These are phyloP conservation scores for Battus philenor DNA, from an alignment of 1,140 invertebrate genomes.

Conservation along the genomic window DNA sequence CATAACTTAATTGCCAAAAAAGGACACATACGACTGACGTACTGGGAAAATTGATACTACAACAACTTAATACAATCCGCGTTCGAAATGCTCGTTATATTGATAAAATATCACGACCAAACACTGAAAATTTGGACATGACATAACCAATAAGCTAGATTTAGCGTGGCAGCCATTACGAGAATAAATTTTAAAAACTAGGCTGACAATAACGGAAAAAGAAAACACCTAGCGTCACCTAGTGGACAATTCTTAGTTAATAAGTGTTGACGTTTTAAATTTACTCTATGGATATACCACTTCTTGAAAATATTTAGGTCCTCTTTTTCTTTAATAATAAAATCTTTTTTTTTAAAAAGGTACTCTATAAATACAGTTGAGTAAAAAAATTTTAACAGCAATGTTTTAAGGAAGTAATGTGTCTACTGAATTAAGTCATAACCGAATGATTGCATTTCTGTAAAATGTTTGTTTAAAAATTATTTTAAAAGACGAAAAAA, in stretches of 20 bases:
- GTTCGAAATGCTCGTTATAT: conserved; percentile 56
- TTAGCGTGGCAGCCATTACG: conserved; percentile 72
- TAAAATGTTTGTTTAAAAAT: no score
- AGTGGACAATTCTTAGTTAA: conserved; percentile 21
- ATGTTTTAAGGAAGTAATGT: no score
- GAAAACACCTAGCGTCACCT: conserved; percentile 58
- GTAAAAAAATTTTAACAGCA: no score
- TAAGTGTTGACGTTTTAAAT: conserved; percentile 28
- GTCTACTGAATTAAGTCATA: no score
- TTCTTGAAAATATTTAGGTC: no score
- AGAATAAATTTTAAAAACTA: conserved; percentile 70
- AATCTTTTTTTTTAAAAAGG: no score
- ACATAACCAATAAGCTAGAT: conserved; percentile 70
- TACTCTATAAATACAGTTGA: no score
- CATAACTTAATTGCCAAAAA: conserved; percentile 71
- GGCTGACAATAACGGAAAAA: conserved; percentile 62
- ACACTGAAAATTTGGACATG: conserved; percentile 52
- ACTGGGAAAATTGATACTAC: conserved; percentile 52
- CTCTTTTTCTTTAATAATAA: no score
- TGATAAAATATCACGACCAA: conserved; percentile 37
- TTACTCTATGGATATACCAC: conserved; percentile 3
- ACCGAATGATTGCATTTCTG: no score
- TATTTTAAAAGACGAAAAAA: no score
- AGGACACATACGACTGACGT: conserved; percentile 69
- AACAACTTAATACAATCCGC: conserved; percentile 57